Percentiles rank a stretch among this genome's conserved stretches.
These are phyloP conservation scores for Hydrochoerus hydrochaeris DNA, from an alignment of 2,113 vertebrate species.

Conservation along the genomic window DNA sequence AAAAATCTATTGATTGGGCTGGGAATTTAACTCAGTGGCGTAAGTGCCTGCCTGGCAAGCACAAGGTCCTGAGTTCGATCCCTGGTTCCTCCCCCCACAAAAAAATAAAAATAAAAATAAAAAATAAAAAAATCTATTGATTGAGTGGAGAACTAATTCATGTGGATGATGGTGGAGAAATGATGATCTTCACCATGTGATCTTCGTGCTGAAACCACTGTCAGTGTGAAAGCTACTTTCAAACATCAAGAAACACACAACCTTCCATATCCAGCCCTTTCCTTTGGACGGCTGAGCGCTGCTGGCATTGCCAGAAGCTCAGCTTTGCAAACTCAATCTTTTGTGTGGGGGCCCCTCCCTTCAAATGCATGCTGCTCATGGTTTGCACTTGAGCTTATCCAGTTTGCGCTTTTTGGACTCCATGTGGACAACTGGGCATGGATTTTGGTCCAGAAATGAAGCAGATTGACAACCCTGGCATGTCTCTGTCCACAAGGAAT, in stretches of 20 bases:
- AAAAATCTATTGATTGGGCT: background rate
- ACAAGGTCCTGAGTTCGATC: too few relatives aligned
- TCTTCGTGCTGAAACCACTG: too few relatives aligned
- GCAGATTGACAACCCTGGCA: accelerated
- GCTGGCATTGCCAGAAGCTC: accelerated
- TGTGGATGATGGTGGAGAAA: background rate
- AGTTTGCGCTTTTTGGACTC: background rate
- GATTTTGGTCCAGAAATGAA: accelerated
- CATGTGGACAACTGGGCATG: accelerated
- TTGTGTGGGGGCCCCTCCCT: accelerated
- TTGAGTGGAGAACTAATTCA: background rate
- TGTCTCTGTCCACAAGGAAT: accelerated
- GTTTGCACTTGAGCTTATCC: accelerated
- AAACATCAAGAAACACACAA: accelerated
- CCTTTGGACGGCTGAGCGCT: accelerated
- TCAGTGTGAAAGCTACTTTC: background rate
- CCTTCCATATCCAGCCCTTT: accelerated
- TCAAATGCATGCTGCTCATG: accelerated
- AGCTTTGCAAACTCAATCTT: accelerated
- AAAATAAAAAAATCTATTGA: background rate
- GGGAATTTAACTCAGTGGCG: too few relatives aligned
- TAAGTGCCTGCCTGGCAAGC: too few relatives aligned
- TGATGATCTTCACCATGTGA: background rate
- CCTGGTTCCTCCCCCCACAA: too few relatives aligned
- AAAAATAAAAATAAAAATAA: too few relatives aligned